These are phyloP conservation scores for Typhlichthys eigenmanni DNA, from an alignment of 2,797 vertebrate species.

Conservation along the genomic window DNA sequence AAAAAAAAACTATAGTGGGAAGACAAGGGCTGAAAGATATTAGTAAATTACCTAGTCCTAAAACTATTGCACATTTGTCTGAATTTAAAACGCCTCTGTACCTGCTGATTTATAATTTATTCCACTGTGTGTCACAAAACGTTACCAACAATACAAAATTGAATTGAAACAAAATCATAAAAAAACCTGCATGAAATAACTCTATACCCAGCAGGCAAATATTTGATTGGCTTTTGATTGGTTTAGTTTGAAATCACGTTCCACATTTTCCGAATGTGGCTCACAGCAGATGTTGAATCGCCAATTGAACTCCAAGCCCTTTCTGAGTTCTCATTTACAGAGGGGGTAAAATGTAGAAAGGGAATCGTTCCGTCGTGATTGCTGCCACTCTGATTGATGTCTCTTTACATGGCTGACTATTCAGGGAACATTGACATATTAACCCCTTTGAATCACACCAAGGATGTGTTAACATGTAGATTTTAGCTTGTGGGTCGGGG, in stretches of 20 bases:
- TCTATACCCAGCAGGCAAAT: constrained; percentile 53
- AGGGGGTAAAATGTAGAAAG: constrained; percentile 5
- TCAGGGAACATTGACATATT: background rate
- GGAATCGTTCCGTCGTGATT: too few species aligned
- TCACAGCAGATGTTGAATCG: constrained; percentile 25
- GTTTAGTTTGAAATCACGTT: constrained; percentile 11
- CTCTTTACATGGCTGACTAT: constrained; percentile 1
- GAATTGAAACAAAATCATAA: too few species aligned
- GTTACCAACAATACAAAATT: too few species aligned
- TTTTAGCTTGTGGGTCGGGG: too few species aligned
- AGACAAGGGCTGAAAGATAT: too few species aligned
- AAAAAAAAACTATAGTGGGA: too few species aligned
- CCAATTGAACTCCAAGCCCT: constrained; percentile 24
- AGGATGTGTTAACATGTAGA: background rate
- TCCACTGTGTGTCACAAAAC: too few species aligned
- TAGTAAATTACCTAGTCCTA: too few species aligned
- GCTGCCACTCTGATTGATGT: constrained; percentile 16
- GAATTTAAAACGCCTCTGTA: too few species aligned
- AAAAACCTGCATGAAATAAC: too few species aligned
- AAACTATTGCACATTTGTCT: too few species aligned
- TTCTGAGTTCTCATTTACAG: background rate
- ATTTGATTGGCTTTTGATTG: background rate
- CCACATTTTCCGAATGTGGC: constrained; percentile 12
- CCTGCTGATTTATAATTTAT: too few species aligned
- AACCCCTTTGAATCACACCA: background rate